Conservation (phyloP, 1,140 invertebrate genomes). For the Geopemphigus sp. region DNA sequence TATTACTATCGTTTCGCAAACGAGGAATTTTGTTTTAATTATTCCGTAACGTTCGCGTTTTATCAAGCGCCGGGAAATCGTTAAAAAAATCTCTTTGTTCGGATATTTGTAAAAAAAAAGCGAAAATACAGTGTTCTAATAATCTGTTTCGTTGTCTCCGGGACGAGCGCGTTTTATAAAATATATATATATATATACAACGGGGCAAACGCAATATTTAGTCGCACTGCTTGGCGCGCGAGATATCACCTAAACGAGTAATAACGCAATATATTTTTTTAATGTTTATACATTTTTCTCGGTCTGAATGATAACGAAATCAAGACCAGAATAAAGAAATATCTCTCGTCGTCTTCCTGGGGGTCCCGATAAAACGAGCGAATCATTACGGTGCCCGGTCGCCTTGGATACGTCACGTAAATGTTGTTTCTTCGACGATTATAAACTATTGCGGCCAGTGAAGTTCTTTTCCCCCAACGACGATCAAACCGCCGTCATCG, state of each 20-base stretch:
- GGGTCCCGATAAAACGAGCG: neutral
- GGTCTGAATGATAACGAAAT: neutral
- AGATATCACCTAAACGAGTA: neutral
- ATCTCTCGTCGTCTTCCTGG: neutral
- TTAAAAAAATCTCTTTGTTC: conserved; percentile 6
- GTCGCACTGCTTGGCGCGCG: too few species aligned
- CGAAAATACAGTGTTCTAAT: neutral
- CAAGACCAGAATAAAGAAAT: conserved; percentile 1
- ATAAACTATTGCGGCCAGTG: neutral
- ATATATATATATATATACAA: too few species aligned
- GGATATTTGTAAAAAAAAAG: neutral
- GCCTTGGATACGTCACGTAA: conserved; percentile 48
- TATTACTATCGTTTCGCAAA: neutral
- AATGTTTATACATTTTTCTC: conserved; percentile 16
- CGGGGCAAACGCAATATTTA: neutral
- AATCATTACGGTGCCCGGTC: conserved; percentile 22
- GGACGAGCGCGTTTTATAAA: neutral
- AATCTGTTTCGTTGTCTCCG: conserved; percentile 5
- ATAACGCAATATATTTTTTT: neutral
- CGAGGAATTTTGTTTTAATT: neutral
- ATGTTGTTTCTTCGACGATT: conserved; percentile 8
- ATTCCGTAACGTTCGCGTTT: conserved; percentile 10
- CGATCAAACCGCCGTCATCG: neutral
- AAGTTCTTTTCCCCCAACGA: neutral
- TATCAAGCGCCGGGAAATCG: neutral